Evolutionary conservation across 2,113 vertebrate genomes (phyloP).

Genomic region (Colinus virginianus): DNA sequence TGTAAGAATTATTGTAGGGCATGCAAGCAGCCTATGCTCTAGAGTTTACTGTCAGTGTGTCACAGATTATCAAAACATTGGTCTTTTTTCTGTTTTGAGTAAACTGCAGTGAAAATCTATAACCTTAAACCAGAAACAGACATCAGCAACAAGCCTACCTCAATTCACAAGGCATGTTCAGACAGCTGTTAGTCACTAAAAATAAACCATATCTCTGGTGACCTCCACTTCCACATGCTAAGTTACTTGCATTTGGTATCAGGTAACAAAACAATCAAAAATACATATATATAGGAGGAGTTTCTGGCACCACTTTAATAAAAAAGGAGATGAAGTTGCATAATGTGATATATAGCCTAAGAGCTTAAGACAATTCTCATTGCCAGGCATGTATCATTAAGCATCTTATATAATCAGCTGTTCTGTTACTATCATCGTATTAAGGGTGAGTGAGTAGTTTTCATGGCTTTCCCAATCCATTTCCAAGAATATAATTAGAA

Average conservation of each 20-base stretch:
- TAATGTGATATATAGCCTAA: background rate
- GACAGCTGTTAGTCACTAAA: background rate
- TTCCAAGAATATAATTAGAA: slow-evolving; percentile 19
- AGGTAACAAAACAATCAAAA: background rate
- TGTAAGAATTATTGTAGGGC: background rate
- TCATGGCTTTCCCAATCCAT: background rate
- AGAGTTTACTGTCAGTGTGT: slow-evolving; percentile 1
- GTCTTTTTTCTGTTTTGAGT: background rate
- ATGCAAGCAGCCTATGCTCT: slow-evolving; percentile 2
- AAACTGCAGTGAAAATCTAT: slow-evolving; percentile 6
- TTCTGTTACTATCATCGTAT: background rate
- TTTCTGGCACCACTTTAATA: background rate
- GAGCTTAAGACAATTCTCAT: background rate
- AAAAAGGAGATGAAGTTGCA: background rate
- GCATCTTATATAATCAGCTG: background rate
- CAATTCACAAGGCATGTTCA: background rate
- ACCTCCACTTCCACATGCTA: background rate
- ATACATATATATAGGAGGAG: background rate
- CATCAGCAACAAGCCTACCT: background rate
- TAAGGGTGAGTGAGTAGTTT: background rate
- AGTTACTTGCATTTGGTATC: background rate
- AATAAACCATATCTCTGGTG: background rate
- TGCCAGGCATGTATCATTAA: background rate
- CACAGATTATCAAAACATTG: slow-evolving; percentile 18
- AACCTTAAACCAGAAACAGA: background rate